phyloP scores from a whole-genome alignment of 2,797 vertebrate species.

The Enteromius fasciolatus region DNA sequence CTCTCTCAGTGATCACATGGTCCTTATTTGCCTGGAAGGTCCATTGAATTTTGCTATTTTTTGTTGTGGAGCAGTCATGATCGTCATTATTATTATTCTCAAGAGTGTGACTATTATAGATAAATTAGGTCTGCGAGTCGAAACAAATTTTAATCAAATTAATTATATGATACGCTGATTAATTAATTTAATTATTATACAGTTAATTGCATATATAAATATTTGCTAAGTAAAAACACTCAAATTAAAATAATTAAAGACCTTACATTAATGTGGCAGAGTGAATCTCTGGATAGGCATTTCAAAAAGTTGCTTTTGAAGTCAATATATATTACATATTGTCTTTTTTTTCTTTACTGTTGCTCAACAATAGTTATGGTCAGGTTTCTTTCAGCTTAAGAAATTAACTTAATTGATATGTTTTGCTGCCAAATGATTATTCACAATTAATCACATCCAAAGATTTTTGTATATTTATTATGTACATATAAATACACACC shows the following conservation, averaged over 20 bases:
- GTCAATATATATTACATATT: neutral
- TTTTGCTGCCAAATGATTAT: too few species aligned
- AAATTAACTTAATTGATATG: neutral
- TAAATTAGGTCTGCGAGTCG: neutral
- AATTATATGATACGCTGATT: neutral
- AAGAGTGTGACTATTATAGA: neutral
- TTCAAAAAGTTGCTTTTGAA: neutral
- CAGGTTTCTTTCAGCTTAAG: neutral
- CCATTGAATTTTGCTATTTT: neutral
- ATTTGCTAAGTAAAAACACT: neutral
- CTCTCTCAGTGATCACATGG: neutral
- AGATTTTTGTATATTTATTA: too few species aligned
- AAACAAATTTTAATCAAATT: constrained; percentile 11
- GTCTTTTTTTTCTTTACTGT: neutral
- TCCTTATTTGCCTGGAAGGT: constrained; percentile 8
- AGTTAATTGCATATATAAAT: neutral
- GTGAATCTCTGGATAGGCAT: neutral
- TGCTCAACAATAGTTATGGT: neutral
- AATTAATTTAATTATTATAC: constrained; percentile 22
- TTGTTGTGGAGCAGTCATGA: neutral
- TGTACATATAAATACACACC: too few species aligned
- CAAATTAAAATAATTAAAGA: constrained; percentile 14
- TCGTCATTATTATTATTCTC: neutral
- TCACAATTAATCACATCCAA: too few species aligned
- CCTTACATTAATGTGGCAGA: neutral